phyloP scores from a whole-genome alignment of 2,888 invertebrate genomes.

The Hypselothyrea guttata region DNA sequence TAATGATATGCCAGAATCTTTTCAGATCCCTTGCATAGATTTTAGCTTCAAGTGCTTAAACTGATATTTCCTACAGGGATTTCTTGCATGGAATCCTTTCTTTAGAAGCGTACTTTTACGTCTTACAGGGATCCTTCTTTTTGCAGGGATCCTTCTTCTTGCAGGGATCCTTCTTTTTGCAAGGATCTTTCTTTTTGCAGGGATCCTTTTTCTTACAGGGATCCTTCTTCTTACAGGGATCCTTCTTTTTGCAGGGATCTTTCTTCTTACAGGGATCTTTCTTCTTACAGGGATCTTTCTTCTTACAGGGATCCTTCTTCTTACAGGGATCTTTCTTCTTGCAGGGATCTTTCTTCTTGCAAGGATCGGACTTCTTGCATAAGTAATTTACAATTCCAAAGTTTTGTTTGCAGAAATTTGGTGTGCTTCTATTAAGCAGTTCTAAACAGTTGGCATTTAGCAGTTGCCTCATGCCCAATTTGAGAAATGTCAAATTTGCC shows the following conservation, averaged over 20 bases:
- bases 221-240: not conserved
- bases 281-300: constrained; percentile 6
- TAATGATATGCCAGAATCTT: too few species aligned
- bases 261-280: constrained; percentile 2
- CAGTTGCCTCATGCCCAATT: too few species aligned
- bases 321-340: constrained; percentile 2
- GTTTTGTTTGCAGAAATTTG: too few species aligned
- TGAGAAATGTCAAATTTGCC: too few species aligned
- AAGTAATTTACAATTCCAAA: too few species aligned
- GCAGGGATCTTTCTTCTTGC: constrained; percentile 12
- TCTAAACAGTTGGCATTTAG: too few species aligned
- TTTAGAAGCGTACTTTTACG: too few species aligned
- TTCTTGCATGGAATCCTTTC: constrained; percentile 3
- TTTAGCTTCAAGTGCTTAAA: too few species aligned
- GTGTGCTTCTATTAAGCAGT: too few species aligned
- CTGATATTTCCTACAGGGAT: too few species aligned
- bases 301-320: constrained; percentile 10
- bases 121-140: constrained; percentile 2
- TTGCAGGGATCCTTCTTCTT: not conserved
- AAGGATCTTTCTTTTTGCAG: not conserved
- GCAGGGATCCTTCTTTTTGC: constrained; percentile 3
- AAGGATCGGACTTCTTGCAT: not conserved
- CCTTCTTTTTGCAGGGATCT: constrained; percentile 11
- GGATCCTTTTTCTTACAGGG: constrained; percentile 10
- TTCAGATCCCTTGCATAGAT: too few species aligned